Evolutionary conservation across 1,140 invertebrate genomes (phyloP), one percentile per base, ranked within the genome.

Genomic region (Solenopsis fugax): DNA sequence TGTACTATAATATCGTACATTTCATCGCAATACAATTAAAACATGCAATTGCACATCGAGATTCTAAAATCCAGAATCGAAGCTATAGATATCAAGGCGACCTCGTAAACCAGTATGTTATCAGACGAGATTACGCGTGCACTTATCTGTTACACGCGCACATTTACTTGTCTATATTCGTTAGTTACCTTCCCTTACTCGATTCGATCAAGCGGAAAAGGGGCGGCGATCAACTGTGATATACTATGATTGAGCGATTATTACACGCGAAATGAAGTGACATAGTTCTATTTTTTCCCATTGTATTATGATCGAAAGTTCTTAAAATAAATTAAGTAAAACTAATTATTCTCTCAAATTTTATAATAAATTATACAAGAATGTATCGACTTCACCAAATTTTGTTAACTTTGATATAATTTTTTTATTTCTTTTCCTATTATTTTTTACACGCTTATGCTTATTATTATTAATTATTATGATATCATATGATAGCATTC

Each of bases 121-220:
- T 88, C 60, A 56, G 12, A 48, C 52, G 64, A 88, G 50, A 90
- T 90, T 64, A 85, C 58, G 58, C 18, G 13, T 37, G 87, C 54
- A 62, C 34, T 37, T 58, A 80, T 90, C 89, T 65, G 71, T 12
- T 56, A 48, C 37, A 75, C n/a, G 24, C 9, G 21, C 21, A 5
- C 21, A 48, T 48, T 10, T 75, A 75, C 67, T 45, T 58, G 56
- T 67, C 24, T 24, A 62, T 37, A 24, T 52, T 86, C 18, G 41
- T 89, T 67, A 85, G 41, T 81, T 78, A 87, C 65, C 54, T 85
- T 71, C 86, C 81, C 89, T 88, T 90, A 60, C 69, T 75, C 50
- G 60, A 71, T 41, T 86, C 54, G 60, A 65, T 80, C 48, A 64
- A 85, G 67, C 89, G 89, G 80, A 90, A 89, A 89, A 77, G 85